Base-by-base conservation (phyloP, 2,797 vertebrate genomes). In the Galagoides demidoff region DNA sequence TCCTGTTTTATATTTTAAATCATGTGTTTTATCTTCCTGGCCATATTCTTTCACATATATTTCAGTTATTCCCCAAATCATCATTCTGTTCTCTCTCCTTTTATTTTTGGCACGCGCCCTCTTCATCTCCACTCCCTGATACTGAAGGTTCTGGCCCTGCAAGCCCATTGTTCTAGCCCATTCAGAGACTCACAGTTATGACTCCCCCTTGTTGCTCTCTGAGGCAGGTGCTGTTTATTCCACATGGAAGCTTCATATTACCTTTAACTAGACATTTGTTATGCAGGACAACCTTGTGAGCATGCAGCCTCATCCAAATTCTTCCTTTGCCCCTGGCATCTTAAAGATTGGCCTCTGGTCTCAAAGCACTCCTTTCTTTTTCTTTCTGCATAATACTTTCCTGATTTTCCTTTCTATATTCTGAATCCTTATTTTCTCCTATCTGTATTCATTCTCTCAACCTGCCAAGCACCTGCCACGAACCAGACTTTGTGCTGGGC, bases 1-100 rank as follows among this genome's bases (percentile, higher is more conserved):
- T 91, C 66, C 37, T 9, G 3, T 95, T 96, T 96, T 94, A 90
- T 90, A 95, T 96, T 96, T 95, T 95, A 87, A 95, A 73, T 87
- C 13, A 34, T 12, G 45, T 64, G 37, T 64, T 90, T 95, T 76
- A 77, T 95, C 43, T 71, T 63, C 52, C 74, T 68, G 76, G 64
- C 76, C 0, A 3, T 71, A 68, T 70, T 76, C 61, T 66, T 83
- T 71, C 66, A 45, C 45, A 22, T 43, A 2, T 93, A 66, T 66
- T 77, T 92, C n/a, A 29, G 8, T 63, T 45, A 71, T 85, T 85
- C 78, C 74, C 70, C 23, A 39, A 70, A 64, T 85, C 66, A 71
- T 14, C 13, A 2, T 78, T 89, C 71, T 64, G 57, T 74, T 78
- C 70, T 90, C 78, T 76, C 19, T 76, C 71, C 49, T 49, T 95